Percentiles rank a stretch among this genome's conserved stretches.
These are phyloP conservation scores for Lepidocyrtoides sp. DNA, from an alignment of 2,888 invertebrate genomes.

Conservation along the genomic window DNA sequence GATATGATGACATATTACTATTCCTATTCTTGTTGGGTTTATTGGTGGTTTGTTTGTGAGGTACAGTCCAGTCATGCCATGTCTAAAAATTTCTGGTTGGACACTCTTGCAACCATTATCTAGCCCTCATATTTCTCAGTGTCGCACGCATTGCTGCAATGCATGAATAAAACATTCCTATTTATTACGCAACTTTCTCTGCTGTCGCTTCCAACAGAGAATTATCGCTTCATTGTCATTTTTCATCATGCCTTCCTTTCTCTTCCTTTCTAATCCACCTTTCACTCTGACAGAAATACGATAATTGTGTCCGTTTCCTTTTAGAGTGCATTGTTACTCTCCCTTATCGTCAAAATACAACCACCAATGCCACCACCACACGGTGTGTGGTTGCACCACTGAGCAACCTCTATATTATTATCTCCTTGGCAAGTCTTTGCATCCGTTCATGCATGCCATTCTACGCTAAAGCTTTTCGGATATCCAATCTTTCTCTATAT, in stretches of 20 bases:
- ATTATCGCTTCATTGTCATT: not conserved
- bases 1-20: too few relatives aligned
- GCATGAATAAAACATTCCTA: conserved; percentile 6
- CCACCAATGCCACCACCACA: not conserved
- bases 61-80: too few relatives aligned
- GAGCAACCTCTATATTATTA: too few relatives aligned
- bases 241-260: not conserved
- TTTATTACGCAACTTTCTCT: not conserved
- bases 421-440: too few relatives aligned
- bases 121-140: too few relatives aligned
- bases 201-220: not conserved
- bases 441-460: not conserved
- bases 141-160: too few relatives aligned
- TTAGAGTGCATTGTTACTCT: not conserved
- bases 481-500: not conserved
- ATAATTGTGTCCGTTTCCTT: conserved; percentile 39
- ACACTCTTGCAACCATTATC: too few relatives aligned
- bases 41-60: too few relatives aligned
- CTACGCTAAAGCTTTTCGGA: not conserved
- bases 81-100: too few relatives aligned
- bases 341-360: not conserved
- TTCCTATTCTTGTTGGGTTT: too few relatives aligned
- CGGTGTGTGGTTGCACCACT: too few relatives aligned
- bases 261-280: not conserved
- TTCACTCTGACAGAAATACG: conserved; percentile 37